Base-by-base conservation (phyloP, 1,140 invertebrate genomes). In the Drosophila saltans region DNA sequence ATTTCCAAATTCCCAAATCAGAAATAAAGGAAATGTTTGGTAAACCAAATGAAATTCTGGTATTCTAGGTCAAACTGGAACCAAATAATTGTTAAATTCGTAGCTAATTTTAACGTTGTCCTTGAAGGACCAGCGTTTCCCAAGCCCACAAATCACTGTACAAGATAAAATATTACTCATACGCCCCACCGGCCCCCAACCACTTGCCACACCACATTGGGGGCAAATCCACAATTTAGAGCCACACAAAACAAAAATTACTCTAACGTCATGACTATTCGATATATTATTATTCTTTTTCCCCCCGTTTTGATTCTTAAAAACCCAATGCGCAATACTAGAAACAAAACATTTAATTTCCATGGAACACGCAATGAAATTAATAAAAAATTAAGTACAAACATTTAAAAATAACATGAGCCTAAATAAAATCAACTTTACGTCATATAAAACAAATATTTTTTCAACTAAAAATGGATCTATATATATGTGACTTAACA, bases 281-380 rank as follows among this genome's bases (percentile, higher is more conserved):
- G 33, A 16, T 48, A 39, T 40, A 57, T 33, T 28, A 36, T 36
- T 36, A 36, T 36, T 40, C 58, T 33, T 36, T 57, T 56, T 45
- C 67, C 28, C 28, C 16, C 0, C 7, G 0, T 48, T 24, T 10
- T 36, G 45, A 8, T 52, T 62, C n/a, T 68, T 58, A 40, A 62
- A 41, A 69, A 39, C 45, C 65, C 48, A 69, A 63, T 75, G 72
- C 73, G 73, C 73, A 75, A 52, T 75, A 75, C 33, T 24, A 26
- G 26, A 52, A 52, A 24, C 72, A 43, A 75, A 75, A 75, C 72
- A 75, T 75, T 75, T 75, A 75, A 75, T 75, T 75, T 75, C 72
- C n/a, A 9, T 21, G 8, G 33, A 57, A 58, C 73, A 75, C 73
- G 73, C 73, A 75, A 69, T 55, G 48, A n/a, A 45, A 48, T 61